phyloP scores from a whole-genome alignment of 2,888 invertebrate genomes.

The Onchidella celtica region DNA sequence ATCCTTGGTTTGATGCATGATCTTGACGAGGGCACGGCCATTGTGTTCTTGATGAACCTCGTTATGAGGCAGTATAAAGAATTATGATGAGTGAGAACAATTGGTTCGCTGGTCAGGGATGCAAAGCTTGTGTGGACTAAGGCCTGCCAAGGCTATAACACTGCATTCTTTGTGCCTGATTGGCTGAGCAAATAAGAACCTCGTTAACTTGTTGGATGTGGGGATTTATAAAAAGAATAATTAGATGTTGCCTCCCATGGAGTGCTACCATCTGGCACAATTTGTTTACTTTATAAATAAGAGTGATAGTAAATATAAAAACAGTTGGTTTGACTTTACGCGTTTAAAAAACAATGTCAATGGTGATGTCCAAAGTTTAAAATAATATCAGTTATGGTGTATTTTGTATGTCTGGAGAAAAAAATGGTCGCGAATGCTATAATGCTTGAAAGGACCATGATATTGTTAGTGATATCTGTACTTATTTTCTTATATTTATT shows the following conservation, averaged over 20 bases:
- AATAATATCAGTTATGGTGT: too few relatives aligned
- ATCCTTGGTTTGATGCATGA: background rate
- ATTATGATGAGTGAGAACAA: background rate
- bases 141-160: background rate
- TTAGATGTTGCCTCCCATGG: background rate
- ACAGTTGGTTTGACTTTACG: too few relatives aligned
- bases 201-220: background rate
- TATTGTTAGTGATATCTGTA: too few relatives aligned
- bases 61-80: constrained; percentile 9
- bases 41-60: background rate
- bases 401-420: too few relatives aligned
- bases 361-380: too few relatives aligned
- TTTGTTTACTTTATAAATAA: too few relatives aligned
- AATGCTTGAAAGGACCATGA: too few relatives aligned
- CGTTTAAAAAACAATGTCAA: too few relatives aligned
- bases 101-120: too few relatives aligned
- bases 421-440: too few relatives aligned
- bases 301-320: too few relatives aligned
- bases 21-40: background rate
- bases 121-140: background rate
- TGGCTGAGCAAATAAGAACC: background rate
- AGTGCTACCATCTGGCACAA: background rate
- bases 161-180: background rate
- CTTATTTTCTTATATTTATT: too few relatives aligned
- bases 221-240: background rate